Evolutionary conservation across 1,140 invertebrate species (phyloP), one percentile per base, ranked within the genome.

Genomic region (Ruditapes philippinarum): DNA sequence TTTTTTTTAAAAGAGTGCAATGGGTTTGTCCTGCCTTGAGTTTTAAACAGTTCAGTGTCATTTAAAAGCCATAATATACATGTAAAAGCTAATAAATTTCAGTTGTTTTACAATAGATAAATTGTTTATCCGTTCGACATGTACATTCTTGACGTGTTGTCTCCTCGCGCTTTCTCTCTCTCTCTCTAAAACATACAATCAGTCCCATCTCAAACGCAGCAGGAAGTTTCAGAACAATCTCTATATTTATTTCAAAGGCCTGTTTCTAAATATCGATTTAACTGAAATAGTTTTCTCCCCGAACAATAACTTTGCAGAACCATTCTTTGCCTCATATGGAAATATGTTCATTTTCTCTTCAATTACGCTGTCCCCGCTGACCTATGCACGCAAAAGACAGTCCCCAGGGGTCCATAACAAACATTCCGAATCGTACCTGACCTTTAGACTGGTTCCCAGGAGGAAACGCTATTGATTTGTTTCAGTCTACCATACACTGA

Each of bases 321-420:
- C 57, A 19, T 68, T 38, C 65, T 70, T 88, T 88, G 36, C 78
- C 86, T 88, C 78, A 70, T 80, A 88, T 88, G 86, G 86, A 68
- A 80, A 73, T 80, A 73, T 87, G 73, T 81, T 81, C 76, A 88
- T 88, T 88, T 83, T 82, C 68, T 74, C 80, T 62, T 74, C 79
- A 74, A 89, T 82, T 82, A 89, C 51, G 17, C 25, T 22, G 22
- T 82, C 87, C 80, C 87, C 65, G 40, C 12, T 36, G 87, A 73
- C 40, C 38, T 57, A 19, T 33, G 42, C 87, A 82, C 68, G 87
- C 87, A 82, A 57, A 40, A 60, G 49, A 82, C 42, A 57, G 28
- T 31, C 68, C 87, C 51, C 62, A 19, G 87, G 49, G 87, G 57
- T 60, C 51, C 54, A 74, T 74, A 89, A 74, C 80, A 82, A 57